phyloP scores from a whole-genome alignment of 2,113 vertebrate species.

The Alethe castanea region DNA sequence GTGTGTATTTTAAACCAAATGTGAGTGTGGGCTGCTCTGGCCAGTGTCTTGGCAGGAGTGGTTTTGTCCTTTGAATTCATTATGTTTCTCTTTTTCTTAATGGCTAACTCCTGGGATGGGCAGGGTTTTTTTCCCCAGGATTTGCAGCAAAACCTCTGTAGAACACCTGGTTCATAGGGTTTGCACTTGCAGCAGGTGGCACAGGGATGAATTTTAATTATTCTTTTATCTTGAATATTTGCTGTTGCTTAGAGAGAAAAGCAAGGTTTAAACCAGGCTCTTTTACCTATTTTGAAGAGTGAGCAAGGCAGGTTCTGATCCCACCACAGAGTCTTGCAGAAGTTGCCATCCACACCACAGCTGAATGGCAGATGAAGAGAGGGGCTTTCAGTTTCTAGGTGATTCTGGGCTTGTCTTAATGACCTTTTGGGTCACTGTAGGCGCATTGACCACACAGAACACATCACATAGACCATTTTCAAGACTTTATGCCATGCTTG shows the following conservation, averaged over 20 bases:
- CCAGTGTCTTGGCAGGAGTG: background rate
- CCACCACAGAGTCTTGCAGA: accelerated
- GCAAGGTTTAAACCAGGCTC: background rate
- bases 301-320: background rate
- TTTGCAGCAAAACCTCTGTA: background rate
- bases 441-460: background rate
- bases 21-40: background rate
- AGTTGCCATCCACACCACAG: background rate
- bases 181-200: background rate
- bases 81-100: background rate
- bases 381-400: background rate
- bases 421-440: background rate
- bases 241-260: background rate
- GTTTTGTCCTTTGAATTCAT: background rate
- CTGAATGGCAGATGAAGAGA: background rate
- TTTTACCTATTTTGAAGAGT: background rate
- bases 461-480: background rate
- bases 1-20: background rate
- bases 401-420: background rate
- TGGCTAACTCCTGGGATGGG: background rate
- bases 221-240: background rate
- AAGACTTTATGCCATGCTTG: background rate
- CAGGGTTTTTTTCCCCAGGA: accelerated
- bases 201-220: background rate
- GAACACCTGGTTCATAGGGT: background rate